phyloP scores from a whole-genome alignment of 2,797 vertebrate genomes.

The Labroides dimidiatus region DNA sequence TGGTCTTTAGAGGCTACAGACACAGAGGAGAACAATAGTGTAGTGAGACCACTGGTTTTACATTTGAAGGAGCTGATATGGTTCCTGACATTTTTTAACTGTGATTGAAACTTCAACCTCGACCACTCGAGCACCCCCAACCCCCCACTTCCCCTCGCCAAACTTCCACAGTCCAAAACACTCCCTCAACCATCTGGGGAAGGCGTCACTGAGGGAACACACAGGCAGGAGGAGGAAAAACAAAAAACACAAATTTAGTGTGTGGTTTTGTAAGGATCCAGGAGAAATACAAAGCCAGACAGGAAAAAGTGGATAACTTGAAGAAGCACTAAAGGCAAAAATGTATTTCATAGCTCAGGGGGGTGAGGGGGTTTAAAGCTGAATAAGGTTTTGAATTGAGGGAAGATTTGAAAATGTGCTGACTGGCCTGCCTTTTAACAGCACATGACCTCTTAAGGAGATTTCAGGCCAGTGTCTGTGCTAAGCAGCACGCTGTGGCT shows the following conservation, averaged over 20 bases:
- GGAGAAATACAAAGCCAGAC: background rate
- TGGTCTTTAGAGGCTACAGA: background rate
- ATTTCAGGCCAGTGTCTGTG: slow-evolving; percentile 69
- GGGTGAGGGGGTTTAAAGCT: slow-evolving; percentile 36
- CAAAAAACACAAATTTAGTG: slow-evolving; percentile 1
- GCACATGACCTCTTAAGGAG: slow-evolving; percentile 79
- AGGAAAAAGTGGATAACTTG: slow-evolving; percentile 2
- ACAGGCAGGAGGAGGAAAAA: slow-evolving; percentile 1
- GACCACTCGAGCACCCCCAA: slow-evolving; percentile 1
- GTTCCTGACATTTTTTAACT: slow-evolving; percentile 19
- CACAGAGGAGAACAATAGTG: background rate
- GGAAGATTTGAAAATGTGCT: slow-evolving; percentile 66
- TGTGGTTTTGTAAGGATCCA: slow-evolving; percentile 6
- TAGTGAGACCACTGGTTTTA: background rate
- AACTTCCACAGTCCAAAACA: slow-evolving; percentile 18
- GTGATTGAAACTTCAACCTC: slow-evolving; percentile 29
- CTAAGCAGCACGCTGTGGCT: slow-evolving; percentile 56
- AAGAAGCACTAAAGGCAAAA: slow-evolving; percentile 1
- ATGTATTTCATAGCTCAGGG: slow-evolving; percentile 10
- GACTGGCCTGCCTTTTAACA: slow-evolving; percentile 66
- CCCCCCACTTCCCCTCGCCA: slow-evolving; percentile 16
- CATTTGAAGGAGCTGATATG: slow-evolving; percentile 11
- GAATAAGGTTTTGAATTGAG: slow-evolving; percentile 47
- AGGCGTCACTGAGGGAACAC: slow-evolving; percentile 41
- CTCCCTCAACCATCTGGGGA: slow-evolving; percentile 60